phyloP scores from a whole-genome alignment of 2,797 vertebrate species.

The Cirrhinus molitorella region DNA sequence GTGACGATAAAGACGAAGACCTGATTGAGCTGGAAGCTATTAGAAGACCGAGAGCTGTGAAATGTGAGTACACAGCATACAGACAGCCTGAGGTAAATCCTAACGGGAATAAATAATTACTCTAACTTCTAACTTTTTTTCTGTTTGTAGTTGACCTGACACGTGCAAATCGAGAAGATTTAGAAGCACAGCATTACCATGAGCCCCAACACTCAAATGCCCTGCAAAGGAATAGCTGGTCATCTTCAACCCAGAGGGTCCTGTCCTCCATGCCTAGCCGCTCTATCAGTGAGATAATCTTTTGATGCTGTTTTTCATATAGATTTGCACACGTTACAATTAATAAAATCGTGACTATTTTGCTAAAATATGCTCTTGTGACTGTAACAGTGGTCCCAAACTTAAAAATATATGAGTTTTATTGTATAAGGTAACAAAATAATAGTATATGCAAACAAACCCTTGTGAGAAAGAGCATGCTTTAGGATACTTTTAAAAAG shows the following conservation, averaged over 20 bases:
- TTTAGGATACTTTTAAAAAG: too few relatives aligned
- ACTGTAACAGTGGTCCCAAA: too few relatives aligned
- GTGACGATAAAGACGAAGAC: neutral
- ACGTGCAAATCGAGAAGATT: neutral
- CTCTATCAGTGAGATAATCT: constrained; percentile 79
- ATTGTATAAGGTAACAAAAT: neutral
- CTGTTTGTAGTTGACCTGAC: constrained; percentile 5
- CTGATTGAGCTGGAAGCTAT: neutral
- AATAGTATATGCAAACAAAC: too few relatives aligned
- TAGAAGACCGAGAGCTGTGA: neutral
- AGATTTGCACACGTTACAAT: neutral
- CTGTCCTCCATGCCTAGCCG: constrained; percentile 87
- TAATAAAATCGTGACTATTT: neutral
- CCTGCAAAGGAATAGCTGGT: constrained; percentile 55
- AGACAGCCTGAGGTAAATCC: neutral
- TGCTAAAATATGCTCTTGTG: neutral
- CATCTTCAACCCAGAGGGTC: constrained; percentile 75
- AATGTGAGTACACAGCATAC: neutral
- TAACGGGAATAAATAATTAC: neutral
- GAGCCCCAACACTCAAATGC: neutral
- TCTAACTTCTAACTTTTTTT: neutral
- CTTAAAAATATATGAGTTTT: neutral
- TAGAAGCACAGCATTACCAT: neutral
- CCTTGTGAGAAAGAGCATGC: too few relatives aligned
- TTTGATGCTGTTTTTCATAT: neutral